Evolutionary conservation across 2,888 invertebrate species (phyloP), one percentile per base, ranked within the genome.

Genomic region (Anoncus sp.): DNA sequence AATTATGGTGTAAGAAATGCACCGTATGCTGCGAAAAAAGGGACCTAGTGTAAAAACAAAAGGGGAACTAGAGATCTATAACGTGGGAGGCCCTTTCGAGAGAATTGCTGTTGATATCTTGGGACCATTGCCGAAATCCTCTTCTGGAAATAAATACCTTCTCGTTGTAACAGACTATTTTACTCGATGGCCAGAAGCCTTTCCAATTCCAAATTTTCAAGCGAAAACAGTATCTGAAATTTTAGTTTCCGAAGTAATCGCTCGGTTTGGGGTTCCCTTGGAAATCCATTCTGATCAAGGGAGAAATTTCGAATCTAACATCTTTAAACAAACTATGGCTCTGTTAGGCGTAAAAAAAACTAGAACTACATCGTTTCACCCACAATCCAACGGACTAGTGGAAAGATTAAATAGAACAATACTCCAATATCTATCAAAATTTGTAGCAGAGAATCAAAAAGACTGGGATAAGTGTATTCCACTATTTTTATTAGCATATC

Each of bases 201-300:
- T 31, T 31, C 82, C 89, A 1, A 53, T 90, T 20, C 84, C 85
- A 1, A 85, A 88, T 53, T 85, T 86, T 22, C 83, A 83, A 51
- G 84, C 89, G 0, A 75, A 75, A 7, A 87, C 88, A 1, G 80
- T 89, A 9, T 87, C 89, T 0, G 63, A 77, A 35, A 76, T 55
- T 14, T 67, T 86, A 18, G 83, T 85, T 9, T 74, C 77, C 16
- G 43, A 85, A 31, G 53, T 82, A 4, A 59, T 85, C 22, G 72
- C 79, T 49, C 60, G 80, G 24, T 82, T 79, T 43, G 84, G 85
- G 80, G 85, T 62, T 81, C 85, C 82, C 9, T 62, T 82, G 9
- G 80, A 71, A 35, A 83, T 81, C 14, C 80, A 82, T 22, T 81
- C 82, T 9, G 82, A 83, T 55, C 81, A 88, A 80, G 87, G 85